phyloP scores from a whole-genome alignment of 2,113 vertebrate species.

The Mungos mungo region DNA sequence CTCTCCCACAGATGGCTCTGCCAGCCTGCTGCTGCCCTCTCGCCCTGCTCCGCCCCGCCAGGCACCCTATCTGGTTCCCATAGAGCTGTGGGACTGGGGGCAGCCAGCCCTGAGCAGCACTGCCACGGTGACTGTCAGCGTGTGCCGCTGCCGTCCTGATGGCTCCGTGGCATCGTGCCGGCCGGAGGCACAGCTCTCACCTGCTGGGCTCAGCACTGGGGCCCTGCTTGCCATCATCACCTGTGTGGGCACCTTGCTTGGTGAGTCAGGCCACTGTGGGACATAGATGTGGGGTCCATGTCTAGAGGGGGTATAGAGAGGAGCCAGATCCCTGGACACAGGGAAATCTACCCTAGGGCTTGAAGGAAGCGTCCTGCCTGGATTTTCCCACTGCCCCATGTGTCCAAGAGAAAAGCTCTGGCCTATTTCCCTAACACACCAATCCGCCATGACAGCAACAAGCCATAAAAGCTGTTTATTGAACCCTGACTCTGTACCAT shows the following conservation, averaged over 20 bases:
- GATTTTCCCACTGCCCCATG: background rate
- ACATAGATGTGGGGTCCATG: background rate
- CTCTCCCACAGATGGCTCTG: constrained; percentile 77
- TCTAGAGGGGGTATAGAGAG: background rate
- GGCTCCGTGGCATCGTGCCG: constrained; percentile 82
- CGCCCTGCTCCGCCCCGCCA: constrained; percentile 70
- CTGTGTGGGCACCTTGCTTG: constrained; percentile 91
- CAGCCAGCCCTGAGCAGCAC: constrained; percentile 90
- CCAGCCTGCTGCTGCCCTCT: constrained; percentile 77
- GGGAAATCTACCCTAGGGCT: background rate
- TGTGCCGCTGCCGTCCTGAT: constrained; percentile 91
- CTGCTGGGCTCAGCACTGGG: constrained; percentile 91
- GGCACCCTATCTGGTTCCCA: constrained; percentile 86
- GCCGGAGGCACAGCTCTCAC: constrained; percentile 82
- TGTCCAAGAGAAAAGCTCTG: background rate
- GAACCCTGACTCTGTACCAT: background rate
- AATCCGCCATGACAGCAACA: background rate
- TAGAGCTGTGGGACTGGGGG: constrained; percentile 90
- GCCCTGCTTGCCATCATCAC: constrained; percentile 93
- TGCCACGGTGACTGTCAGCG: constrained; percentile 90
- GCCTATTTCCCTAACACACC: background rate
- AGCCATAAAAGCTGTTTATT: background rate
- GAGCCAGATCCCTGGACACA: background rate
- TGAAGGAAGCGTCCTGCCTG: background rate
- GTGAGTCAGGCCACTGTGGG: constrained; percentile 80